Percentiles rank a stretch among this genome's conserved stretches.
phyloP scores from a whole-genome alignment of 2,113 vertebrate genomes.

The Megalops atlanticus region DNA sequence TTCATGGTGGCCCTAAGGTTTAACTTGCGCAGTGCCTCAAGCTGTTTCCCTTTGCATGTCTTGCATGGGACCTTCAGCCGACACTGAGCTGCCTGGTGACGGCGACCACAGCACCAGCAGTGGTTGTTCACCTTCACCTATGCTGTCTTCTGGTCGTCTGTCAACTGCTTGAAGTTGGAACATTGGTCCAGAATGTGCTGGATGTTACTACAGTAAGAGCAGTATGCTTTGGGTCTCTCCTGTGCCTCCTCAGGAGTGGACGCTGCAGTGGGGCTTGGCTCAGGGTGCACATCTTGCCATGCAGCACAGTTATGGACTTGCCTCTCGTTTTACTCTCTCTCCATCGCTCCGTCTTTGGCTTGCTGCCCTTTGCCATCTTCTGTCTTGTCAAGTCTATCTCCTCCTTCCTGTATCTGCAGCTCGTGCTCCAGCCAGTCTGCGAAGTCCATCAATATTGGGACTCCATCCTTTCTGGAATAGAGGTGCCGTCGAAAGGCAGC shows the following conservation, averaged over 20 bases:
- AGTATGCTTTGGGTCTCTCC: constrained; percentile 6
- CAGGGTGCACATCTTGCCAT: not conserved
- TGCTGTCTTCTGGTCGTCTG: not conserved
- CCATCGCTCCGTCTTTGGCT: not conserved
- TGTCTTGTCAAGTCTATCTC: not conserved
- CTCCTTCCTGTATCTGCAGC: not conserved
- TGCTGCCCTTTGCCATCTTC: not conserved
- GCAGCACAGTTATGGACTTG: not conserved
- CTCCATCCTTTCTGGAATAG: not conserved
- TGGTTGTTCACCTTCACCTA: constrained; percentile 4
- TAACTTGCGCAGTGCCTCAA: constrained; percentile 13
- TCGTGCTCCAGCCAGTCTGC: constrained; percentile 7
- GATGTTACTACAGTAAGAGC: constrained; percentile 12
- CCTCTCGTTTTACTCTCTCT: not conserved
- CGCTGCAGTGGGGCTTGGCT: not conserved
- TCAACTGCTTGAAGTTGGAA: constrained; percentile 14
- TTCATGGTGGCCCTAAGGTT: not conserved
- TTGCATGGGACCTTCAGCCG: not conserved
- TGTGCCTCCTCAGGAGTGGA: not conserved
- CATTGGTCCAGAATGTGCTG: constrained; percentile 22
- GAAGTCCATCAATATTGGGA: no score
- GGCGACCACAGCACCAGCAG: constrained; percentile 12
- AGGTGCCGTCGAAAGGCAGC: constrained; percentile 15
- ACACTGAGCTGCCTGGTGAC: not conserved
- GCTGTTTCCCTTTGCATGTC: constrained; percentile 17